A percentile compares a stretch with the other conserved stretches of the same genome.
Evolutionary conservation across 92 coral and sea anemone genomes (phyloP).

Genomic region (Heliopora coerulea): DNA sequence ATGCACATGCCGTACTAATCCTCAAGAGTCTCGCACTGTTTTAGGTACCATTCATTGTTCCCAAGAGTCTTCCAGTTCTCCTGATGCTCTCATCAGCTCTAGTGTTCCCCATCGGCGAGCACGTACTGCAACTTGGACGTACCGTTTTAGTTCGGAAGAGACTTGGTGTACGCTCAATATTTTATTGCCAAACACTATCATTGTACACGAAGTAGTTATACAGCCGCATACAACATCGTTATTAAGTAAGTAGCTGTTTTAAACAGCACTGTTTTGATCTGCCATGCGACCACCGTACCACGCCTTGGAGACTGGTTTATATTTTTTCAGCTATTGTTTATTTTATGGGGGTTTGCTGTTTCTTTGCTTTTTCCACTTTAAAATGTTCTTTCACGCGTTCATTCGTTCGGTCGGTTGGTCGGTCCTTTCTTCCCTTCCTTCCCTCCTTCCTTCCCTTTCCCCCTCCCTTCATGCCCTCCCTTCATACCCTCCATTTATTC

Average conservation of each 20-base stretch:
- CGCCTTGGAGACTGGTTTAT: no score
- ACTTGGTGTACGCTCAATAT: slow-evolving; percentile 85
- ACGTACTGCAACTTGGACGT: slow-evolving; percentile 94
- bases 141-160: slow-evolving; percentile 76
- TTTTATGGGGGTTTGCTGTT: no score
- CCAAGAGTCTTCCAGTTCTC: slow-evolving; percentile 67
- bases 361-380: no score
- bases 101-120: slow-evolving; percentile 90
- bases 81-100: slow-evolving; percentile 80
- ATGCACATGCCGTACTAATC: no score
- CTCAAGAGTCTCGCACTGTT: background rate
- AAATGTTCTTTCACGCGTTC: no score
- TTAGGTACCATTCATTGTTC: slow-evolving; percentile 61
- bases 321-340: no score
- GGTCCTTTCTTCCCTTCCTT: no score
- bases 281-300: no score
- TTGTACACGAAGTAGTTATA: slow-evolving; percentile 76
- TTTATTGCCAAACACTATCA: slow-evolving; percentile 73
- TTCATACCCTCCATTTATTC: background rate
- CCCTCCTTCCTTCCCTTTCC: no score
- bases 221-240: slow-evolving; percentile 86
- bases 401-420: no score
- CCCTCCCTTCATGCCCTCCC: no score
- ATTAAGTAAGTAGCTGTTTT: slow-evolving; percentile 85
- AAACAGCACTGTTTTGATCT: no score